Evolutionary conservation across 1,140 invertebrate genomes (phyloP).

Genomic region (Ceratosolen fusciceps): DNA sequence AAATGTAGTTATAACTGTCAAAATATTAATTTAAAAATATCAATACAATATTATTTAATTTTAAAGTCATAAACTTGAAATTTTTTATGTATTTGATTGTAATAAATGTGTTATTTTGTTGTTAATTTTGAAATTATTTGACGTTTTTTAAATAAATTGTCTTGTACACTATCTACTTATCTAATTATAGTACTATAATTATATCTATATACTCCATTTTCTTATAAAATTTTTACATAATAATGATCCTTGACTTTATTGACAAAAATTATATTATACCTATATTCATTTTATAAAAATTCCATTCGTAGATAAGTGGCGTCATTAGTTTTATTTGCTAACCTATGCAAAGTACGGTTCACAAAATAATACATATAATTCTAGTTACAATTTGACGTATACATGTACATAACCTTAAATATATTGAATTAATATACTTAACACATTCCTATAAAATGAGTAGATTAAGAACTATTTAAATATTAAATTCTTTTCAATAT

Average conservation of each 20-base stretch:
- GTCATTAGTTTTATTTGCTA: too few species aligned
- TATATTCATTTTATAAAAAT: too few species aligned
- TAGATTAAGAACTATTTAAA: background rate
- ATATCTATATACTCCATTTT: too few species aligned
- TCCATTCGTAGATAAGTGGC: too few species aligned
- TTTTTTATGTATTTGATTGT: constrained; percentile 22
- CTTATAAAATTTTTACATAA: too few species aligned
- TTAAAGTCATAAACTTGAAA: constrained; percentile 31
- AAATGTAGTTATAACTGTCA: constrained; percentile 36
- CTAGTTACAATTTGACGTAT: background rate
- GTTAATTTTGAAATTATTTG: constrained; percentile 16
- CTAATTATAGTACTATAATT: too few species aligned
- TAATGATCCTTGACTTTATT: too few species aligned
- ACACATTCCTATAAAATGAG: constrained; percentile 1
- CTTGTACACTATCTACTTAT: too few species aligned
- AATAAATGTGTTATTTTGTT: constrained; percentile 41
- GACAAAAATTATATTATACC: too few species aligned
- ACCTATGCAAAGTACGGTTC: too few species aligned
- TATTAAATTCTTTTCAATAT: background rate
- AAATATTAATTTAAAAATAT: constrained; percentile 32
- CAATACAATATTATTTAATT: constrained; percentile 33
- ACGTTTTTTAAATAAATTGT: too few species aligned
- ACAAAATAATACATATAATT: too few species aligned
- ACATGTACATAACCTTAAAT: constrained; percentile 19
- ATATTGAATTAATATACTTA: background rate